These are phyloP conservation scores for Eidolon dupreanum DNA, from an alignment of 2,797 vertebrate genomes.

Conservation along the genomic window DNA sequence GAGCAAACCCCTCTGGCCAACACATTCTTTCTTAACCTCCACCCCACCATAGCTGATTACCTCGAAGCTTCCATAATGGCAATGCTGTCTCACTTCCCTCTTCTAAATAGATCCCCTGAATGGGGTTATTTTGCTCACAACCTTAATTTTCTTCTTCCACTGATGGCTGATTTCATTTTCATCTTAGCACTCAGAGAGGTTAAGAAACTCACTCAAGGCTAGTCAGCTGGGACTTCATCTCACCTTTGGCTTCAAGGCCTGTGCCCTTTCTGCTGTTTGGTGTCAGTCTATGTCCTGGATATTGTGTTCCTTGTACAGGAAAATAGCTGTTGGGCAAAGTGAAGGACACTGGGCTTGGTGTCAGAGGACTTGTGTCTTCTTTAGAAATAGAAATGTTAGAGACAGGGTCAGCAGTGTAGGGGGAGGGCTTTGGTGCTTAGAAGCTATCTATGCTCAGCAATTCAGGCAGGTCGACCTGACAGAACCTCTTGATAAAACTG, in stretches of 20 bases:
- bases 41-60: not conserved
- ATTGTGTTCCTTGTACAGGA: not conserved
- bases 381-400: not conserved
- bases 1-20: not conserved
- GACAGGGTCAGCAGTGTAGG: not conserved
- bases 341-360: not conserved
- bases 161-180: slow-evolving; percentile 26
- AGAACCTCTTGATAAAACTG: not conserved
- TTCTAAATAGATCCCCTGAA: not conserved
- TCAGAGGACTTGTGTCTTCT: not conserved
- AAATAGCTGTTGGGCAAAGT: not conserved
- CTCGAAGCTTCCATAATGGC: not conserved
- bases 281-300: not conserved
- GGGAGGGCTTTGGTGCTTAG: not conserved
- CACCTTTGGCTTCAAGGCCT: not conserved
- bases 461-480: not conserved
- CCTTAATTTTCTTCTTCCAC: not conserved
- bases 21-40: slow-evolving; percentile 5
- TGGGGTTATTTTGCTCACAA: not conserved
- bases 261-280: not conserved
- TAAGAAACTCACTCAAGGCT: not conserved
- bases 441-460: not conserved
- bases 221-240: not conserved
- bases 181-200: not conserved
- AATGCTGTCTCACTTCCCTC: not conserved